Conservation (phyloP, 2,888 invertebrate genomes). For the Craniophora ligustri region DNA sequence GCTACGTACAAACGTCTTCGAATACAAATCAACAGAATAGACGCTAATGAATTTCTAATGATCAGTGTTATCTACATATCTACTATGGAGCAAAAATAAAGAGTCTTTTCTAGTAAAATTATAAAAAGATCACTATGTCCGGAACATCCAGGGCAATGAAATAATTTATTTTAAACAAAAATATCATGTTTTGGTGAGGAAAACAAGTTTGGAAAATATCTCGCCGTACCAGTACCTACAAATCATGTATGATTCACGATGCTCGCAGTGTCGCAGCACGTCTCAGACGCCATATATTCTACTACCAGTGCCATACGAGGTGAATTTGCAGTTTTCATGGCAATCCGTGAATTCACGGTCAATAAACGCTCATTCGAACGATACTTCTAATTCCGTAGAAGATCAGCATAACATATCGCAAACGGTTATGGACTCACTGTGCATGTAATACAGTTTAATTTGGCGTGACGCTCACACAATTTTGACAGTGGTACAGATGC, state of each 20-base stretch:
- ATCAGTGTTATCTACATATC: conserved; percentile 22
- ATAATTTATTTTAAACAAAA: conserved; percentile 3
- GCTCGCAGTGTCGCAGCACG: conserved; percentile 15
- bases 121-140: conserved; percentile 1
- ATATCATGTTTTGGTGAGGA: conserved; percentile 41
- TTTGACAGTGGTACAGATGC: conserved; percentile 45
- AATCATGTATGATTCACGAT: conserved; percentile 35
- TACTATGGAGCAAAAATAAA: conserved; percentile 1
- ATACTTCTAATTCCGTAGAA: conserved; percentile 48
- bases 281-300: conserved; percentile 23
- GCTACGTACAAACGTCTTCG: conserved; percentile 17
- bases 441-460: conserved; percentile 31
- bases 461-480: conserved; percentile 11
- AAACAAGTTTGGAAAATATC: conserved; percentile 37
- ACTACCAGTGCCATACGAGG: conserved; percentile 25
- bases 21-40: conserved; percentile 24
- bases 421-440: conserved; percentile 36
- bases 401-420: conserved; percentile 20
- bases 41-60: conserved; percentile 44
- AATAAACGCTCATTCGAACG: conserved; percentile 47
- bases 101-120: conserved; percentile 9
- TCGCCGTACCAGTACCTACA: conserved; percentile 10
- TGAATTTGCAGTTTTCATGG: conserved; percentile 42
- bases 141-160: conserved; percentile 2
- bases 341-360: conserved; percentile 50